phyloP scores from a whole-genome alignment of 2,113 vertebrate species.

The Otus sunia region DNA sequence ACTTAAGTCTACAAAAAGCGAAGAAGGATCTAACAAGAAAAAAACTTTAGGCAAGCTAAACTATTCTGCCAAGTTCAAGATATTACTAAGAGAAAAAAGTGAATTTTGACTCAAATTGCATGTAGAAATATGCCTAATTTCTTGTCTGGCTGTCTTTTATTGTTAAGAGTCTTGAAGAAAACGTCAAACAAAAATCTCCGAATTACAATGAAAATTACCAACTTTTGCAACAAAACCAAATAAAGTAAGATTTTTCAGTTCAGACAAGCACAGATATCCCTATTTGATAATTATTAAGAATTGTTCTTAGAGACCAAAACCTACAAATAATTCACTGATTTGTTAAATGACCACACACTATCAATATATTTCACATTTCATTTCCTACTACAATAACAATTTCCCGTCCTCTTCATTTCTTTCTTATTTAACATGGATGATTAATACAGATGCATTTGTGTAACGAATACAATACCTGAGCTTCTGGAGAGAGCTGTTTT shows the following conservation, averaged over 20 bases:
- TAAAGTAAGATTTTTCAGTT: background rate
- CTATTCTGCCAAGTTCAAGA: background rate
- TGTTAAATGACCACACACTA: background rate
- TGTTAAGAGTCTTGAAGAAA: background rate
- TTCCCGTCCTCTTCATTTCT: background rate
- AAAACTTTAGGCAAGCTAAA: background rate
- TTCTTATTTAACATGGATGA: background rate
- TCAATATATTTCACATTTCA: background rate
- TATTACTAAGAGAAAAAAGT: background rate
- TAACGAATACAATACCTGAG: slow-evolving; percentile 81
- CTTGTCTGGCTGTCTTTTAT: background rate
- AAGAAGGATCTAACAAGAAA: background rate
- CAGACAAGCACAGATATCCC: background rate
- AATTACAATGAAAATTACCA: background rate
- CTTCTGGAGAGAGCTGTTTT: slow-evolving; percentile 93
- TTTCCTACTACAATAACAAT: background rate
- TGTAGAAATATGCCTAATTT: background rate
- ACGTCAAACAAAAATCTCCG: background rate
- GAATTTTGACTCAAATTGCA: background rate
- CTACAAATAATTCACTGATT: background rate
- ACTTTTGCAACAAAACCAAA: background rate
- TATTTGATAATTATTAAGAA: background rate
- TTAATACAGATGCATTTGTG: background rate
- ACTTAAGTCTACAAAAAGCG: background rate
- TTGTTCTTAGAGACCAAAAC: background rate